A percentile compares a stretch with the other conserved stretches of the same genome.
These are phyloP conservation scores for Cladopsammia gracilis DNA, from an alignment of 64 coral and sea anemone species.

Conservation along the genomic window DNA sequence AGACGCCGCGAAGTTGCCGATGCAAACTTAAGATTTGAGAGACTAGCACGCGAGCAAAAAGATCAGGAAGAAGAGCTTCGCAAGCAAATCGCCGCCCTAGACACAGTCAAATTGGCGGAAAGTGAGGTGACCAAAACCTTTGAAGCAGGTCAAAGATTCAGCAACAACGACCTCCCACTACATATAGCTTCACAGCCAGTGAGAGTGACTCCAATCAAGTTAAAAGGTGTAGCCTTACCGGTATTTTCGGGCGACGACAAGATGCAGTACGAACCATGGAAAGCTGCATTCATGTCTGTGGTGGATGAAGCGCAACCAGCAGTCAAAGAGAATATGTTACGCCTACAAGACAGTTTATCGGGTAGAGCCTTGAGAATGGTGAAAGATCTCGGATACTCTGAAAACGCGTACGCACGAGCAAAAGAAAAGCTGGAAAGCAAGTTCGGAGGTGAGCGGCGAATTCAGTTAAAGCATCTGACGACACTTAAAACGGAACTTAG, in stretches of 20 bases:
- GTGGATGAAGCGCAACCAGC: conserved; percentile 39
- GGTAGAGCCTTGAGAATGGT: conserved; percentile 51
- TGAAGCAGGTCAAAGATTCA: background rate
- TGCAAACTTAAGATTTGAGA: too few relatives aligned
- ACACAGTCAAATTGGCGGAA: background rate
- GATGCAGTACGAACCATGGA: conserved; percentile 65
- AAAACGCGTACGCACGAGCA: conserved; percentile 50
- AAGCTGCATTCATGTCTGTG: conserved; percentile 58
- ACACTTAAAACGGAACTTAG: conserved; percentile 28
- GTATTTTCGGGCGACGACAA: conserved; percentile 68
- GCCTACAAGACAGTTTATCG: conserved; percentile 35
- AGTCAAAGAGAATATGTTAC: conserved; percentile 70
- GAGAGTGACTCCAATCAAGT: conserved; percentile 41
- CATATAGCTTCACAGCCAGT: background rate
- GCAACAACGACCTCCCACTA: background rate
- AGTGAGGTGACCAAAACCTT: background rate
- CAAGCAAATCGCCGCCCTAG: too few relatives aligned
- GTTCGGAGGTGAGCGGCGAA: conserved; percentile 45
- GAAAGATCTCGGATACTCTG: conserved; percentile 37
- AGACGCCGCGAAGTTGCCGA: too few relatives aligned
- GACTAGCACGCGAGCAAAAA: too few relatives aligned
- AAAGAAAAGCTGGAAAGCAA: conserved; percentile 51
- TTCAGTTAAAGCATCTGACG: conserved; percentile 53
- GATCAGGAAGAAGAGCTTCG: too few relatives aligned
- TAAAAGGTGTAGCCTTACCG: conserved; percentile 66